Evolutionary conservation across 2,888 invertebrate species (phyloP).

Genomic region (Netelia inedita): DNA sequence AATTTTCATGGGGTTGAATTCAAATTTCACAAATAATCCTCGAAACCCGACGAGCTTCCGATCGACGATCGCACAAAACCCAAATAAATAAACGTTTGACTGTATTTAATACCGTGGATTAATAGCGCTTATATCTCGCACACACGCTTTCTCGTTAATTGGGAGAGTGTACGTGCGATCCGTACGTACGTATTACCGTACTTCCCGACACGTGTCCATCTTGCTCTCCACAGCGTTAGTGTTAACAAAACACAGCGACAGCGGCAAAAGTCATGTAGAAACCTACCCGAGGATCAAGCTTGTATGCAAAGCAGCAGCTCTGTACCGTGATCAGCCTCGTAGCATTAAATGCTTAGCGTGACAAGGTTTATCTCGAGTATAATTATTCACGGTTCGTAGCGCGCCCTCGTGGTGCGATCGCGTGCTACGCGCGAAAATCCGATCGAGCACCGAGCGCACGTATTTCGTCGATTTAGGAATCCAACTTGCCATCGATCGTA

Average conservation of each 20-base stretch:
- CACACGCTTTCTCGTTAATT: conserved; percentile 43
- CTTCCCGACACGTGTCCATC: not conserved
- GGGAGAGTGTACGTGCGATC: conserved; percentile 10
- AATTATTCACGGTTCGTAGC: conserved; percentile 60
- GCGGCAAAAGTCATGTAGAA: not conserved
- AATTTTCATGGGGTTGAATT: no score
- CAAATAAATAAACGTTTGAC: conserved; percentile 3
- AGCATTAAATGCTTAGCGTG: conserved; percentile 72
- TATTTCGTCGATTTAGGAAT: conserved; percentile 12
- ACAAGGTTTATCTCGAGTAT: conserved; percentile 67
- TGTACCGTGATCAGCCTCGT: conserved; percentile 18
- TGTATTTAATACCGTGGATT: not conserved
- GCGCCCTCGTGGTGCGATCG: conserved; percentile 59
- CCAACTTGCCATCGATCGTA: conserved; percentile 9
- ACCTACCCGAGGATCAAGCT: not conserved
- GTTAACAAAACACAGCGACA: conserved; percentile 3
- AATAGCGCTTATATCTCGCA: not conserved
- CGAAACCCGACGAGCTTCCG: no score
- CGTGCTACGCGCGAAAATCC: conserved; percentile 65
- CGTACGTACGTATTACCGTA: not conserved
- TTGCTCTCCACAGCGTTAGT: not conserved
- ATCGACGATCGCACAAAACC: not conserved
- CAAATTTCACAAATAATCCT: no score
- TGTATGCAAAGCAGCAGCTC: conserved; percentile 39
- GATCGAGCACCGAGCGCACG: not conserved